Percentiles rank a stretch among this genome's conserved stretches.
Evolutionary conservation across 2,797 vertebrate species (phyloP).

Genomic region (Labeo calbasu): DNA sequence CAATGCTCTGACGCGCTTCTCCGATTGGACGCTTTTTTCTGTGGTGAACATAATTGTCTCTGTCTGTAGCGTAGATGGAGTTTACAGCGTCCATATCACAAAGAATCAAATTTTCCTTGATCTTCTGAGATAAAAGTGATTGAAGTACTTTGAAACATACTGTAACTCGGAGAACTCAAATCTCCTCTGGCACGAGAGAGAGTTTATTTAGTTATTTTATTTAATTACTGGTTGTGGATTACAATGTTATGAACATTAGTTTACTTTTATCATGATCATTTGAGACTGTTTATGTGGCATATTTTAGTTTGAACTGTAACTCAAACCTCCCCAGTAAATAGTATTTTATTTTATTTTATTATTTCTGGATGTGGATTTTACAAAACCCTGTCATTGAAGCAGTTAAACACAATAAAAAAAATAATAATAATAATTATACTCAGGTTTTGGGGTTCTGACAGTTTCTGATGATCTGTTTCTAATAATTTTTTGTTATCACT

Average conservation of each 20-base stretch:
- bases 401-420: background rate
- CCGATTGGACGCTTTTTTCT: background rate
- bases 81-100: slow-evolving; percentile 13
- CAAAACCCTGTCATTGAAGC: background rate
- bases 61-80: slow-evolving; percentile 5
- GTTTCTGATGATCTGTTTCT: background rate
- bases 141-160: background rate
- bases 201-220: background rate
- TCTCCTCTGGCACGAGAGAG: background rate
- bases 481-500: too few relatives aligned
- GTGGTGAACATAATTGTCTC: background rate
- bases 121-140: slow-evolving; percentile 30
- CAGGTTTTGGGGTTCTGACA: background rate
- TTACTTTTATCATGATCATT: background rate
- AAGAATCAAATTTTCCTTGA: slow-evolving; percentile 16
- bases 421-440: too few relatives aligned
- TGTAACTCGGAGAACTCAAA: background rate
- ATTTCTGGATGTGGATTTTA: background rate
- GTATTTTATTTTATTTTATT: background rate
- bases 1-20: background rate
- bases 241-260: background rate
- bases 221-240: background rate
- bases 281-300: background rate
- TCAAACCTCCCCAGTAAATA: background rate
- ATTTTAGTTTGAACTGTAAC: background rate